Conservation (phyloP, 2,797 vertebrate genomes). For the Pantherophis vulpinus region DNA sequence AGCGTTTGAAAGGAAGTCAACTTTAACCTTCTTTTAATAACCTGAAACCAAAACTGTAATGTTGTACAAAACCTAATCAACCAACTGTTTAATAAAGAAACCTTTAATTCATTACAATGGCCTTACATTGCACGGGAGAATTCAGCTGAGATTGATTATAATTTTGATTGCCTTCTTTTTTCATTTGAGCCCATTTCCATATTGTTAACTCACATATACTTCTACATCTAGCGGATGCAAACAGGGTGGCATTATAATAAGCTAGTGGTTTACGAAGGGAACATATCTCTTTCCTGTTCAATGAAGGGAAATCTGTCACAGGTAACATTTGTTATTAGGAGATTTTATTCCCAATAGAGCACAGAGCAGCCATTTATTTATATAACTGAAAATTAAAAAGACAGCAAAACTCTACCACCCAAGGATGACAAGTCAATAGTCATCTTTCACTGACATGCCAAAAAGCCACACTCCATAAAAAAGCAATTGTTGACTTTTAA, state of each 20-base stretch:
- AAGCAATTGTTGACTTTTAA: not conserved
- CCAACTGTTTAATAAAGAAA: constrained; percentile 28
- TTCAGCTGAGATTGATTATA: constrained; percentile 14
- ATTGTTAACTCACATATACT: not conserved
- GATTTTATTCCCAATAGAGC: not conserved
- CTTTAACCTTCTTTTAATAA: constrained; percentile 32
- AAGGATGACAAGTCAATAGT: not conserved
- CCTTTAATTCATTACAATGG: not conserved
- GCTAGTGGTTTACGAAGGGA: not conserved
- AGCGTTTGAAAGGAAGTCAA: constrained; percentile 26
- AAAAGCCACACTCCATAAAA: not conserved
- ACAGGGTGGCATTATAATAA: not conserved
- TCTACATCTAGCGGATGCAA: not conserved
- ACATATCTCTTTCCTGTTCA: rapidly evolving
- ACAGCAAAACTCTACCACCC: not conserved
- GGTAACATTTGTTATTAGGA: not conserved
- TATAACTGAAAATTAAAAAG: not conserved
- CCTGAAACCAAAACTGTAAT: constrained; percentile 12
- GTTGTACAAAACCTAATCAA: constrained; percentile 39
- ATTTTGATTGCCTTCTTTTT: constrained; percentile 11
- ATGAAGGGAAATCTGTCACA: not conserved
- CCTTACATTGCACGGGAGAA: not conserved
- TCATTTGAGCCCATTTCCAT: constrained; percentile 4
- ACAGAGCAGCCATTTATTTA: not conserved
- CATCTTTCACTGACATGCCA: not conserved